Percentiles rank a stretch among this genome's conserved stretches.
These are phyloP conservation scores for Formica exsecta DNA, from an alignment of 1,140 invertebrate genomes.

Conservation along the genomic window DNA sequence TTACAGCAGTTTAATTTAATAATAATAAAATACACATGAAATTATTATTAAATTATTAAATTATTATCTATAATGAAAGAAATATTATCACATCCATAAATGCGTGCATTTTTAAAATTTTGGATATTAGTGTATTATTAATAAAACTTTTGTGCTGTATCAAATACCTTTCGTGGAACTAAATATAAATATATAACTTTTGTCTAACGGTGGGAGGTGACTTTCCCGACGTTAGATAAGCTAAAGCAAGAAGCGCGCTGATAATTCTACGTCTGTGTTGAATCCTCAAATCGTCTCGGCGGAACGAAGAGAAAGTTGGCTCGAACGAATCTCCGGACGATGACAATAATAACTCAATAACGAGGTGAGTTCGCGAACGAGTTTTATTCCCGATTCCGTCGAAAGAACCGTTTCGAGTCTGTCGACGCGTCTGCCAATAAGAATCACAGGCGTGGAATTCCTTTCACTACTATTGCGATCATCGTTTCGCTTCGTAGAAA, in stretches of 20 bases:
- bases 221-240: conserved; percentile 29
- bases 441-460: conserved; percentile 37
- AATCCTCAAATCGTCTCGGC: conserved; percentile 45
- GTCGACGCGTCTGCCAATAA: conserved; percentile 43
- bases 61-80: not conserved
- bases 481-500: conserved; percentile 41
- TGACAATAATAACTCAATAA: conserved; percentile 63
- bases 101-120: not conserved
- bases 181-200: not conserved
- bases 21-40: not conserved
- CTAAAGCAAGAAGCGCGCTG: not conserved
- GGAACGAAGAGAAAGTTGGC: conserved; percentile 61
- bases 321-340: conserved; percentile 19
- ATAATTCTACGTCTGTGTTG: not conserved
- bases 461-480: conserved; percentile 27
- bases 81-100: not conserved
- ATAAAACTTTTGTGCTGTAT: not conserved
- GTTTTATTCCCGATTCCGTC: conserved; percentile 24
- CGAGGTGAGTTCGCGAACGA: conserved; percentile 34
- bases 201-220: no score
- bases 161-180: not conserved
- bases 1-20: not conserved
- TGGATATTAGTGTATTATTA: not conserved
- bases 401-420: conserved; percentile 40
- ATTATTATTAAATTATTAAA: not conserved